Base-by-base conservation (phyloP, 1,140 invertebrate genomes). In the Gonatopus flavifemur region DNA sequence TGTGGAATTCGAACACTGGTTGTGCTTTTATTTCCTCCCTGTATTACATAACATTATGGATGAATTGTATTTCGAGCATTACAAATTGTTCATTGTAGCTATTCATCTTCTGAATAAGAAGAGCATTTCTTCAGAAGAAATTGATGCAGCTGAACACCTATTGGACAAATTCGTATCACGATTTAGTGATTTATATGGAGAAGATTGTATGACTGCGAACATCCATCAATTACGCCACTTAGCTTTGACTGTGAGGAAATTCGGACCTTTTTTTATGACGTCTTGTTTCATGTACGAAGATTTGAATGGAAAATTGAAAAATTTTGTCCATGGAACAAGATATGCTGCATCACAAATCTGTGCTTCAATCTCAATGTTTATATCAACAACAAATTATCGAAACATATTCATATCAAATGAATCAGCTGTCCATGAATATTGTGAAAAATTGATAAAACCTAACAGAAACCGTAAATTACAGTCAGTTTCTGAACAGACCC, bases 11-110 rank as follows among this genome's bases (percentile, higher is more conserved):
- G 59, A 57, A 39, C 40, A 47, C 3, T 65, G 56, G 42, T 25
- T 59, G 5, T 38, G 66, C 0, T 44, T 49, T 13, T 62, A 62
- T 51, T 62, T 50, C 2, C 8, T 64, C 4, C 47, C 63, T 1
- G 36, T 67, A 13, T 40, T 67, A 6, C 20, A 20, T 22, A 48
- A 52, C 13, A 56, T 62, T 4, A 47, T 67, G 38, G 6, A 32
- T 10, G 32, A 54, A 5, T 24, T 37, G 10, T 64, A 57, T 48
- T 52, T 59, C n/a, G 19, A 56, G 12, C 67, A 69, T 39, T 57
- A 60, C 44, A 56, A 57, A 44, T 31, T 58, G 13, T 43, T 62
- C 25, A 50, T 58, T 4, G 21, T 28, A 0, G 41, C 13, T 6
- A 46, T 58, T 24, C 51, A 53, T 42, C 46, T 62, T 24, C 47